phyloP scores from a whole-genome alignment of 37 sponge, comb jelly and placozoan species.

The Eunapius fragilis region DNA sequence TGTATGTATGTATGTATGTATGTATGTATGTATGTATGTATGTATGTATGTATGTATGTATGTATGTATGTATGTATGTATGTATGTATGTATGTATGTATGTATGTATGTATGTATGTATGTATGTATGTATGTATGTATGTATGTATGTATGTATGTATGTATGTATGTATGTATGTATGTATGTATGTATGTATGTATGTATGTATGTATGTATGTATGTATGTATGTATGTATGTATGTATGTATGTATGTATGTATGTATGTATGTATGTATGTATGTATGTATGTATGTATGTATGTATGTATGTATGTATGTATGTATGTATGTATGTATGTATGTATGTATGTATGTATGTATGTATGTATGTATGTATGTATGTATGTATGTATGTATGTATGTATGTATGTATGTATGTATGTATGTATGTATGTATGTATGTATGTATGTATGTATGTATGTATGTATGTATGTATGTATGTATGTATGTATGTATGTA shows the following conservation, averaged over 20 bases:
- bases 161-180: constrained; percentile 14
- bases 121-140: background rate
- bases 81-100: too few relatives aligned
- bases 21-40: too few relatives aligned
- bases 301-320: constrained; percentile 19
- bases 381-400: constrained; percentile 19
- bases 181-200: constrained; percentile 1
- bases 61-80: too few relatives aligned
- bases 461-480: constrained; percentile 3
- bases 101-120: too few relatives aligned
- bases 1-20: too few relatives aligned
- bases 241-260: constrained; percentile 19
- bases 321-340: constrained; percentile 19
- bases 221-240: constrained; percentile 19
- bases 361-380: constrained; percentile 19
- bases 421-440: constrained; percentile 19
- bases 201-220: constrained; percentile 15
- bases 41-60: too few relatives aligned
- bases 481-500: constrained; percentile 14
- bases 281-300: constrained; percentile 19
- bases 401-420: constrained; percentile 19
- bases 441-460: constrained; percentile 19
- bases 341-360: constrained; percentile 19
- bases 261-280: constrained; percentile 19
- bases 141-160: constrained; percentile 2